Base-by-base conservation (phyloP, 2,113 vertebrate genomes). In the Lichenostomus cassidix region DNA sequence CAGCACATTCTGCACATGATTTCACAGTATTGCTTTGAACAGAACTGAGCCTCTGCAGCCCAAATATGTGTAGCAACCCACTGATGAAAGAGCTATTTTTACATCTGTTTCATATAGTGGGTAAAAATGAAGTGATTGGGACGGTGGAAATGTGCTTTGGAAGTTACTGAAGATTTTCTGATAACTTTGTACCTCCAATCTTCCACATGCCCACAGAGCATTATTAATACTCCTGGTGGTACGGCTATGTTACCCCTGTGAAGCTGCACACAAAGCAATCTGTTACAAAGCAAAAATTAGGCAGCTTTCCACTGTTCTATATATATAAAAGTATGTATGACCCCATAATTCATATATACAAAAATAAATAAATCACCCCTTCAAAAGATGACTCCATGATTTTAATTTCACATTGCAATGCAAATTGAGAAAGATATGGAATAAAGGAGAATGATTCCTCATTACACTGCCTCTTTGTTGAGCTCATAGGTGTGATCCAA, bases 21-120 rank as follows among this genome's bases (percentile, higher is more conserved):
- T 97, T 91, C 90, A 83, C 83, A 94, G 83, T 7, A 27, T 62
- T 89, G 49, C 67, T 70, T 92, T 82, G 89, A 94, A 94, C 76
- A 87, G 50, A 70, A 62, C 7, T 37, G 52, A 81, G 78, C 23
- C 22, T 70, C 84, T 82, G 60, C 75, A 94, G 83, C 90, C 74
- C 92, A 96, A 96, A 70, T 81, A 76, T 49, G 64, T 87, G 83
- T 29, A 86, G 55, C 86, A 90, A 94, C 83, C 39, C 63, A 37
- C 79, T 91, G 73, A 74, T 95, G 92, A 95, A 96, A 94, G 76
- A 74, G 90, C 91, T 95, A 95, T 89, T 96, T 97, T 95, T 96
- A 96, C 96, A 97, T 97, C 96, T 97, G 97, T 93, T 97, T 98
- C 94, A 83, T 76, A 97, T 92, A 93, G 86, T 31, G 89, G 87